phyloP scores from a whole-genome alignment of 2,888 invertebrate species.

The Oxycera nigricornis region DNA sequence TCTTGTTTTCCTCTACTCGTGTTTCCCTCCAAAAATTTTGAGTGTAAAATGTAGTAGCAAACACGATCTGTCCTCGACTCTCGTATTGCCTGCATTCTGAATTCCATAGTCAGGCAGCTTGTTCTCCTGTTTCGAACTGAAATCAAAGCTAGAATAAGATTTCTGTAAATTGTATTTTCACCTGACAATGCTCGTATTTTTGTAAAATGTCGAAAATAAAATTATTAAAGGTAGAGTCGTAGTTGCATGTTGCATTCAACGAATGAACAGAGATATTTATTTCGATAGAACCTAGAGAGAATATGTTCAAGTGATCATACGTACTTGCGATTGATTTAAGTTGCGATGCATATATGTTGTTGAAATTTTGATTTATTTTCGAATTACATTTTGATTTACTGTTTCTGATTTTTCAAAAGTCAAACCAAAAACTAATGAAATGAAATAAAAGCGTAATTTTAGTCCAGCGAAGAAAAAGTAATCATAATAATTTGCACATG shows the following conservation, averaged over 20 bases:
- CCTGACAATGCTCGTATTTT: too few species aligned
- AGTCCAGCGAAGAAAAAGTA: background rate
- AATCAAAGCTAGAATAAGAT: too few species aligned
- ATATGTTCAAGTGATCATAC: background rate
- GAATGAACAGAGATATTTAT: too few species aligned
- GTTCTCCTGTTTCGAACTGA: too few species aligned
- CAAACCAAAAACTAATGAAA: slow-evolving; percentile 11
- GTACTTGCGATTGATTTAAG: slow-evolving; percentile 15
- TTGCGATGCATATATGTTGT: slow-evolving; percentile 9
- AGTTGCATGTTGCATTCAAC: background rate
- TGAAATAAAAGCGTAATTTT: slow-evolving; percentile 17
- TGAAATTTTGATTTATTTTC: slow-evolving; percentile 42
- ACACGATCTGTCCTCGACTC: too few species aligned
- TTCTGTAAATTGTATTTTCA: too few species aligned
- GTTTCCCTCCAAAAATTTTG: too few species aligned
- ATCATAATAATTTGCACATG: slow-evolving; percentile 16
- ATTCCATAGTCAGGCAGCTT: too few species aligned
- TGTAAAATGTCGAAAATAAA: background rate
- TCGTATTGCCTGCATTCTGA: too few species aligned
- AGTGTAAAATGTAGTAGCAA: too few species aligned
- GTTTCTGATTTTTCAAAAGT: slow-evolving; percentile 50
- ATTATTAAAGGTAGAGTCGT: background rate
- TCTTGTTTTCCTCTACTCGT: too few species aligned
- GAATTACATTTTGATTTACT: slow-evolving; percentile 56
- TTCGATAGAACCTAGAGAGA: background rate